Conservation (phyloP, 1,140 invertebrate genomes). For the Drosophila sucinea region DNA sequence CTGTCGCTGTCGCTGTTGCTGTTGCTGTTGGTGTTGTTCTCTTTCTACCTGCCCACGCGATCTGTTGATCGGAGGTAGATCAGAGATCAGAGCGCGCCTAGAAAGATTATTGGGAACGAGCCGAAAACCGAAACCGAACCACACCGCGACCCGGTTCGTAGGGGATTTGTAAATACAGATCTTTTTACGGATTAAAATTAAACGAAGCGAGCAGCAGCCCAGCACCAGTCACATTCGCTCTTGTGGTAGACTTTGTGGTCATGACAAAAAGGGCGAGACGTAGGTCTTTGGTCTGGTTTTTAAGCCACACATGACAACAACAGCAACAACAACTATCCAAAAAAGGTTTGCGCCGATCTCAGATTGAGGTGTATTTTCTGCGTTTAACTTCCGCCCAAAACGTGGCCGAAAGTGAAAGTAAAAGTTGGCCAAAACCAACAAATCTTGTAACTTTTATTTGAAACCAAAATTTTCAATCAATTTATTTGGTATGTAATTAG, state of each 20-base stretch:
- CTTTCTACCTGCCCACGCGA: constrained; percentile 73
- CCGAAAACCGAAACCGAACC: not conserved
- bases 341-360: constrained; percentile 6
- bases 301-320: constrained; percentile 31
- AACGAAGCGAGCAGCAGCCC: constrained; percentile 47
- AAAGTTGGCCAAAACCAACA: not conserved
- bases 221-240: not conserved
- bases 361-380: not conserved
- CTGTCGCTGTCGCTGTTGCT: constrained; percentile 10
- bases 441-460: no score
- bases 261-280: constrained; percentile 43
- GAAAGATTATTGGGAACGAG: constrained; percentile 58
- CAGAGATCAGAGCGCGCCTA: constrained; percentile 70
- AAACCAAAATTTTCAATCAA: not conserved
- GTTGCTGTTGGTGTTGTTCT: constrained; percentile 8
- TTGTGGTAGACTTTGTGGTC: constrained; percentile 47
- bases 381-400: not conserved
- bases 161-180: constrained; percentile 74
- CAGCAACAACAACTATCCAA: constrained; percentile 9
- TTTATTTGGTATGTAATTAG: not conserved
- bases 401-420: constrained; percentile 5
- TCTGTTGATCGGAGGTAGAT: constrained; percentile 32
- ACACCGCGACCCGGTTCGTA: constrained; percentile 15
- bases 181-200: constrained; percentile 76
- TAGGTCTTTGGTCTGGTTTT: constrained; percentile 46